Evolutionary conservation across 2,888 invertebrate species (phyloP), one percentile per base, ranked within the genome.

Genomic region (Heliconius hortense): DNA sequence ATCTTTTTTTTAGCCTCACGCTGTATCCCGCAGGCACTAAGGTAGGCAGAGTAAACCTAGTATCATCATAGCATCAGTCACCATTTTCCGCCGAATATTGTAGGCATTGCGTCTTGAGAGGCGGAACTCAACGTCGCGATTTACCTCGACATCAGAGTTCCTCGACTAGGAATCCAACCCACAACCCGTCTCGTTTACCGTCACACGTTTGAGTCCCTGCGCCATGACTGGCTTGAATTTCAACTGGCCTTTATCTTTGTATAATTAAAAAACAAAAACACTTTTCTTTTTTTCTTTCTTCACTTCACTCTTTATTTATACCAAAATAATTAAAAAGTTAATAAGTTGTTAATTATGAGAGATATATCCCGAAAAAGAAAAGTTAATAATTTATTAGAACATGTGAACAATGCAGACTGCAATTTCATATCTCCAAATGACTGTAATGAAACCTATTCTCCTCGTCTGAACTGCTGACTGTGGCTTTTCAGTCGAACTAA

Each of bases 361-460:
- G 10, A 56, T 56, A n/a, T 11, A 3, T n/a, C n/a, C 24, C 60
- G 7, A 60, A 24, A 60, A 7, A 26, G 26, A 60, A 26, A 15
- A 15, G 2, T 15, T 60, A 60, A 26, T 26, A 15, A 60, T 26
- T 60, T 26, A 60, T 31, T 53, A 26, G 13, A 68, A 53, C 24
- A 53, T 53, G 18, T 53, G 28, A 28, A 53, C 48, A 48, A 68
- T 68, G 43, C n/a, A 53, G 31, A 53, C 28, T 68, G 31, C 26
- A 68, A 53, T 68, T 48, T 53, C 26, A 31, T 53, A 68, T 48
- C 53, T 68, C 28, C 26, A 28, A 68, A 68, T 68, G 53, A 31
- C 21, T 66, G 15, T 68, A 53, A 68, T 68, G 53, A 68, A 68
- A 68, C 53, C 68, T 7, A 68, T 68, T 68, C 31, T 31, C 28